A percentile compares a stretch with the other conserved stretches of the same genome.
Evolutionary conservation across 2,888 invertebrate species (phyloP).

Genomic region (Ochlodes sylvanus): DNA sequence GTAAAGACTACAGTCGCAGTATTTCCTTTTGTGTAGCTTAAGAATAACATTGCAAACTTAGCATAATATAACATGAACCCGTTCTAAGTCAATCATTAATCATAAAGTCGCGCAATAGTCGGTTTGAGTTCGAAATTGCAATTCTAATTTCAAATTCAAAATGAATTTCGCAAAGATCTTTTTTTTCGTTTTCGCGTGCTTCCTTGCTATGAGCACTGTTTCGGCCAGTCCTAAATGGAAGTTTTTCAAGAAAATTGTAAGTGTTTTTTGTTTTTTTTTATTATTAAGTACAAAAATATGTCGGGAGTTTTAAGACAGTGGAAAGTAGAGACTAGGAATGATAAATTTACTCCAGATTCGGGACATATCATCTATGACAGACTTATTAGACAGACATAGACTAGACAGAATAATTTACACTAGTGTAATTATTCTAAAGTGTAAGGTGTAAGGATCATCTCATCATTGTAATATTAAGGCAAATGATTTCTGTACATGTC

Average conservation of each 20-base stretch:
- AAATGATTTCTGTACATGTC: too few species aligned
- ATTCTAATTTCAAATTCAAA: slow-evolving; percentile 45
- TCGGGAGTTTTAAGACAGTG: too few species aligned
- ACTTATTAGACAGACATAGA: too few species aligned
- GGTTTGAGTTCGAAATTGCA: neutral
- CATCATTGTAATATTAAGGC: too few species aligned
- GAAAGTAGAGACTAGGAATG: too few species aligned
- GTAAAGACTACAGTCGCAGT: neutral
- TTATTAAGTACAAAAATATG: too few species aligned
- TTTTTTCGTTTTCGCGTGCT: slow-evolving; percentile 56
- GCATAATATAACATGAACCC: neutral
- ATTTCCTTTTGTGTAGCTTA: neutral
- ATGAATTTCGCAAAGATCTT: slow-evolving; percentile 60
- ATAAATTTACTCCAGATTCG: too few species aligned
- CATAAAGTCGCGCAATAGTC: neutral
- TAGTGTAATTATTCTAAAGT: too few species aligned
- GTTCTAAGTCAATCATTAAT: slow-evolving; percentile 1
- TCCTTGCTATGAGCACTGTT: slow-evolving; percentile 52
- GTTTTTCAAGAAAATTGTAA: slow-evolving; percentile 62
- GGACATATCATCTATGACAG: too few species aligned
- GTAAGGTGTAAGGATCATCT: too few species aligned
- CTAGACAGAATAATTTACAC: too few species aligned
- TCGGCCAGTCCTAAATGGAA: slow-evolving; percentile 58
- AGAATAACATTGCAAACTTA: neutral
- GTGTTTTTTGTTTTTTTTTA: slow-evolving; percentile 45